Evolutionary conservation across 2,797 vertebrate genomes (phyloP).

Genomic region (Gallirallus australis): DNA sequence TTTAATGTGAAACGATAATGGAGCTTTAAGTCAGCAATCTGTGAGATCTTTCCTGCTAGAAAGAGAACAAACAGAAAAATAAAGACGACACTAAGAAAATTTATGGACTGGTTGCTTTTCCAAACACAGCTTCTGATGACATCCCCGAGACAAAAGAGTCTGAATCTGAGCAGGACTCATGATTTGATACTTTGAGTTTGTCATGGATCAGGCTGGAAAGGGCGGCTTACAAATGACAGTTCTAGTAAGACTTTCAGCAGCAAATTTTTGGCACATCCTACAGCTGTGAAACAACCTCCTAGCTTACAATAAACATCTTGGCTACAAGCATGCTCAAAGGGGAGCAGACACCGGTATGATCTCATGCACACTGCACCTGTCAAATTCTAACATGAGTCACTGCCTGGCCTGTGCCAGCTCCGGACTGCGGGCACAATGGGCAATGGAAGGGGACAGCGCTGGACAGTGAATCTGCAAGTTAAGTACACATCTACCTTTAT

Average conservation of each 20-base stretch:
- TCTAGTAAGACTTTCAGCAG: background rate
- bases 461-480: rapidly evolving
- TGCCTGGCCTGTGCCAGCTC: background rate
- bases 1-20: slow-evolving; percentile 35
- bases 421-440: background rate
- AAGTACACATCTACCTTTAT: rapidly evolving
- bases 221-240: background rate
- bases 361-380: background rate
- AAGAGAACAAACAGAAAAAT: background rate
- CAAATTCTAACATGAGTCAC: background rate
- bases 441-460: rapidly evolving
- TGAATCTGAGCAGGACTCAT: background rate
- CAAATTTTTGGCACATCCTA: background rate
- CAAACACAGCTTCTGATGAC: background rate
- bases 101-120: slow-evolving; percentile 1
- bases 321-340: background rate
- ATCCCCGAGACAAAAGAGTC: background rate
- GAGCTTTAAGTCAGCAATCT: background rate
- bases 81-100: background rate
- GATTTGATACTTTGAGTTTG: background rate
- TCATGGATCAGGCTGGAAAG: background rate
- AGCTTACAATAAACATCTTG: background rate
- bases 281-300: background rate
- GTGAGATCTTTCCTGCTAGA: slow-evolving; percentile 1
- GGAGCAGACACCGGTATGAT: background rate